These are phyloP conservation scores for Alauda arvensis DNA, from an alignment of 2,797 vertebrate genomes.

Conservation along the genomic window DNA sequence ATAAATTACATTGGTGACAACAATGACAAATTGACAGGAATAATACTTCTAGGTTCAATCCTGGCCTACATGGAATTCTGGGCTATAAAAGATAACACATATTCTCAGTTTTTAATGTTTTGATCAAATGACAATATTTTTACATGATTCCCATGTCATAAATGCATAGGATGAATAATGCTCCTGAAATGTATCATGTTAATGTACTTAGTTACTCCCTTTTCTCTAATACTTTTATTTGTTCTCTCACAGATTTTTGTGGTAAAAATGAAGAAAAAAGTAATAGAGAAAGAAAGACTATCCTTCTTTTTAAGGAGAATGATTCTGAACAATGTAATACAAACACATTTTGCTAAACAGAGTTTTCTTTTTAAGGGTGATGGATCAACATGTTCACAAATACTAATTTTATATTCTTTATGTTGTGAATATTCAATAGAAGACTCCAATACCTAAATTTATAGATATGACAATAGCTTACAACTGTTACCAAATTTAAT, in stretches of 20 bases:
- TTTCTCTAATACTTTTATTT: neutral
- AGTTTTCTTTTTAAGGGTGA: neutral
- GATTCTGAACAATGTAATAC: neutral
- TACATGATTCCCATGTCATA: neutral
- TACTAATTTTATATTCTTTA: neutral
- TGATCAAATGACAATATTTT: neutral
- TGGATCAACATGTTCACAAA: neutral
- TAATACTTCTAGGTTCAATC: neutral
- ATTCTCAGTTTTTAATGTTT: neutral
- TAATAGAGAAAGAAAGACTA: neutral
- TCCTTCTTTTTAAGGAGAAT: neutral
- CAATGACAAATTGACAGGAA: neutral
- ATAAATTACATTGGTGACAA: neutral
- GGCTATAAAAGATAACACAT: neutral
- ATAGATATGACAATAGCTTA: neutral
- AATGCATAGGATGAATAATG: neutral
- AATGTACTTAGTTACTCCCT: neutral
- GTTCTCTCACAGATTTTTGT: neutral
- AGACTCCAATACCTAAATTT: neutral
- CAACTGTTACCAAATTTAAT: neutral
- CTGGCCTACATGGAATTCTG: neutral
- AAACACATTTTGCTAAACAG: neutral
- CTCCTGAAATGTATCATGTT: neutral
- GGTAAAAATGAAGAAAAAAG: neutral
- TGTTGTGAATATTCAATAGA: neutral